Evolutionary conservation across 1,140 invertebrate genomes (phyloP), one percentile per base, ranked within the genome.

Genomic region (Lucilia cuprina): DNA sequence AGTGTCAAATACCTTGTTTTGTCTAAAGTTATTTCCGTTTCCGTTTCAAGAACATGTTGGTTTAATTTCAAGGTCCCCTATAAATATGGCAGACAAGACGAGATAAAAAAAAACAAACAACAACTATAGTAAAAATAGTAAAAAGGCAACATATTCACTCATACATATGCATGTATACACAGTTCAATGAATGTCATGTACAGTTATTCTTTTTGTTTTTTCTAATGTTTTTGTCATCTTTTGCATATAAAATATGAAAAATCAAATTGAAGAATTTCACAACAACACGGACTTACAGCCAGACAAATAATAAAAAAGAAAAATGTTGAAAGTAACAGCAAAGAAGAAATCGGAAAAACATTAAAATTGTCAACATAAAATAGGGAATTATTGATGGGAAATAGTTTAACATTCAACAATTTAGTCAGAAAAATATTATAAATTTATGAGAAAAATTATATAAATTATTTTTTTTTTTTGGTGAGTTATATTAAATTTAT

Each of bases 11-110:
- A 80, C 47, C 77, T 21, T 80, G 77, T 50, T 80, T 80, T 80
- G 77, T 80, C 77, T 80, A 80, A 80, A 80, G 77, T 80, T 80
- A 80, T 80, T 80, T 80, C 77, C 77, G 77, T 80, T 80, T 80
- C 77, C 77, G 41, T 80, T 49, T 49, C 77, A 80, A 49, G 25
- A 35, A 75, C 21, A 19, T 35, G 17, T 41, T 10, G 13, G 74
- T n/a, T 47, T 5, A 49, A 80, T 80, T 80, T 80, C 77, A 80
- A 80, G 77, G 77, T 80, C 77, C 77, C 34, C 74, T 41, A 34
- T 5, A 13, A n/a, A 14, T n/a, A 60, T 60, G 13, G 13, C 55
- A 60, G 50, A 55, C 13, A 14, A 60, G 55, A 60, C 55, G n/a
- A 70, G 19, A 70, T 19, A 21, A 70, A n/a, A n/a, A n/a, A n/a